Percentiles rank a stretch among this genome's conserved stretches.
These are phyloP conservation scores for Crotalus helleri DNA, from an alignment of 2,113 vertebrate species.

Conservation along the genomic window DNA sequence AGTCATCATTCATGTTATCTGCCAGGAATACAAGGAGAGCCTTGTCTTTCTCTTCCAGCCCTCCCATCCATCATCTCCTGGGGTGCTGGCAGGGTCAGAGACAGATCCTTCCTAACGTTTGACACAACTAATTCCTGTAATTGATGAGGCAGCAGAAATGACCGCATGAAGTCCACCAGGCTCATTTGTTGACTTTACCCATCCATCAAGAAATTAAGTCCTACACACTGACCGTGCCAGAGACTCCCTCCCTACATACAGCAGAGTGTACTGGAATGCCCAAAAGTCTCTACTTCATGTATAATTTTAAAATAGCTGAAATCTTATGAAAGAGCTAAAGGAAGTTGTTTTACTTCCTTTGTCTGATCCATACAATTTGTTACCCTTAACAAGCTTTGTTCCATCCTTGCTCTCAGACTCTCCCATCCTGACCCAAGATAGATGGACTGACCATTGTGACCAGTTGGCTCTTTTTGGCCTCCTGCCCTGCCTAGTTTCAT, in stretches of 20 bases:
- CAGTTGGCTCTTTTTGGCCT: background rate
- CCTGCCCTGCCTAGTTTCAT: background rate
- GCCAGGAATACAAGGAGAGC: background rate
- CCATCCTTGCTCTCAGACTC: background rate
- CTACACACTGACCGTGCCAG: background rate
- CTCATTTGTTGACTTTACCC: background rate
- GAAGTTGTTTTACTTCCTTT: background rate
- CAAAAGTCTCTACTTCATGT: background rate
- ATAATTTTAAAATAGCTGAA: background rate
- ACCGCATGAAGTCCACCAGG: background rate
- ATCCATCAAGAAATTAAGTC: slow-evolving; percentile 1
- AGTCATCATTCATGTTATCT: background rate
- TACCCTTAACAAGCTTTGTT: background rate
- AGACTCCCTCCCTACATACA: accelerated
- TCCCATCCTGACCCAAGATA: background rate
- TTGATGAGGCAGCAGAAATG: background rate
- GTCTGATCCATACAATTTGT: background rate
- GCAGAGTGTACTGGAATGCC: background rate
- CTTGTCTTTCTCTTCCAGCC: accelerated
- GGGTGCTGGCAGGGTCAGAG: background rate
- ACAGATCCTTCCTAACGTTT: background rate
- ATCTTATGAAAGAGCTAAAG: background rate
- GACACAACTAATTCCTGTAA: background rate
- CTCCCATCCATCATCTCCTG: too few species aligned
- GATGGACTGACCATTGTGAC: background rate